Base-by-base conservation (phyloP, 1,140 invertebrate species). In the Neodiprion pinetum region DNA sequence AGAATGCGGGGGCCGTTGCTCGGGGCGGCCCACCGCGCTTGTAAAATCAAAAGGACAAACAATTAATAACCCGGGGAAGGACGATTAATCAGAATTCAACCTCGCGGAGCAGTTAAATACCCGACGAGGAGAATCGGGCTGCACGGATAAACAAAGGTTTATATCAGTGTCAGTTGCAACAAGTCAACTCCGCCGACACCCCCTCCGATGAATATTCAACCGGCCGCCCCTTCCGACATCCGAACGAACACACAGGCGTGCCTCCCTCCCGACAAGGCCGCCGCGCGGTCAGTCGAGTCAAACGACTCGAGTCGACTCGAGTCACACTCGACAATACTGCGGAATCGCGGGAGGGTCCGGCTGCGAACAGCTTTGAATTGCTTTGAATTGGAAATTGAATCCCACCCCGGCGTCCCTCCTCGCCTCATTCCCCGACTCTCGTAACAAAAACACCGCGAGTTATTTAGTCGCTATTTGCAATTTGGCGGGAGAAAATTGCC, bases 91-190 rank as follows among this genome's bases (percentile, higher is more conserved):
- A 87, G 85, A 85, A 83, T 85, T 84, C 83, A 86, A 85, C 82
- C 28, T 81, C 81, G 79, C 79, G 5, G 28, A 40, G 28, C 2
- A 80, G 84, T 84, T 84, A 84, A 84, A 83, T 82, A 79, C 80
- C 81, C 79, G 76, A 70, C 17, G 70, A 48, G 67, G 67, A 21
- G 12, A 48, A 68, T 71, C 74, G 74, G 77, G 76, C 76, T 76
- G 61, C 76, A 75, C 78, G 78, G 78, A 80, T 81, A 87, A 85
- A 88, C 87, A 88, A 88, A 88, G 86, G 85, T 88, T 86, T 86
- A 87, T 86, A 85, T 89, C 87, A 89, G 86, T 89, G 87, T 89
- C 87, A 89, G 86, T 89, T 84, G 86, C 87, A 89, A 88, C 87
- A 87, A 88, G 87, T 88, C 86, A 83, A 86, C 88, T 61, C 53